A percentile compares a stretch with the other conserved stretches of the same genome.
Evolutionary conservation across 2,113 vertebrate species (phyloP).

Genomic region (Stomatorhinus ivindoensis): DNA sequence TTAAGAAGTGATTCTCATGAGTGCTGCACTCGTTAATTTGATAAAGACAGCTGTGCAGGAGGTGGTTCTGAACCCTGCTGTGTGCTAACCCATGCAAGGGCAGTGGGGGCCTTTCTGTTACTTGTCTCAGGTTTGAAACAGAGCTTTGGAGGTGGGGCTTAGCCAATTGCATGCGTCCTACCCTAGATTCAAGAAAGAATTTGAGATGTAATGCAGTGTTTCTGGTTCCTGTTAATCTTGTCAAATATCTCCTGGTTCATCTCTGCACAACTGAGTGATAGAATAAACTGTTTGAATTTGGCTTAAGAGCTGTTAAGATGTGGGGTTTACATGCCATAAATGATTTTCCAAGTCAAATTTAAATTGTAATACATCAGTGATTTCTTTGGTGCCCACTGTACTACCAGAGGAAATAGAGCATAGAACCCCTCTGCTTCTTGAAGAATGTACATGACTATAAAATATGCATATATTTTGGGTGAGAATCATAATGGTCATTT

Average conservation of each 20-base stretch:
- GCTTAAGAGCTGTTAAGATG: neutral
- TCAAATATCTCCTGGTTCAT: neutral
- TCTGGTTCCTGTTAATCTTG: neutral
- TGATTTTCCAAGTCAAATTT: neutral
- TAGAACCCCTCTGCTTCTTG: neutral
- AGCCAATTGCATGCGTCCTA: neutral
- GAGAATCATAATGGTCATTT: neutral
- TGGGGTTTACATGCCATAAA: neutral
- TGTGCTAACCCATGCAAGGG: neutral
- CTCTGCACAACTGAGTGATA: neutral
- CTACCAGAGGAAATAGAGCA: neutral
- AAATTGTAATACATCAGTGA: neutral
- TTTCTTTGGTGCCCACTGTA: neutral
- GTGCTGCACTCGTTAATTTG: neutral
- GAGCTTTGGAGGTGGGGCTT: neutral
- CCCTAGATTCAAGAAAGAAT: neutral
- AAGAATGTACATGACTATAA: neutral
- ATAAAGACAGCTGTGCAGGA: neutral
- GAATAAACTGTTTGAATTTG: neutral
- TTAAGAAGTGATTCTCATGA: neutral
- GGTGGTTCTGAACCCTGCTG: neutral
- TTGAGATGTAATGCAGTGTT: neutral
- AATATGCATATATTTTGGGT: neutral
- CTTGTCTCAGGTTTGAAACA: neutral
- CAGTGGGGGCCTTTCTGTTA: neutral